These are phyloP conservation scores for Eufriesea mexicana DNA, from an alignment of 1,140 invertebrate genomes.

Conservation along the genomic window DNA sequence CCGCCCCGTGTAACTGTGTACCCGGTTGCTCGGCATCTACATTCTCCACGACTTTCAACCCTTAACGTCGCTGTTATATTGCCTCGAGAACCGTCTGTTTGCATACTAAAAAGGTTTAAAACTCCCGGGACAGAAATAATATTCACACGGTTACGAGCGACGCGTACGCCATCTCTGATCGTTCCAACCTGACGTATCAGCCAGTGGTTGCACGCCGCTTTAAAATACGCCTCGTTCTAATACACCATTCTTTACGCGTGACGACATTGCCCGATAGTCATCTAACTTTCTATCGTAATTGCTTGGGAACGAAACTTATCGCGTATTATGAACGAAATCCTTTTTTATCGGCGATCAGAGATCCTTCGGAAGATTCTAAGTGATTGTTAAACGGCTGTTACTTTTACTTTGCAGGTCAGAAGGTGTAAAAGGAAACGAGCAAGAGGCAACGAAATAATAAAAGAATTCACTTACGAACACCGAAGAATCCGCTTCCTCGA, in stretches of 20 bases:
- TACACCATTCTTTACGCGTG: not conserved
- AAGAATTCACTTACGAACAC: not conserved
- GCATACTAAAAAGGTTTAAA: slow-evolving; percentile 79
- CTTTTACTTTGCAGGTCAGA: not conserved
- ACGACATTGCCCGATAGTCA: not conserved
- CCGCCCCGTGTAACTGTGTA: slow-evolving; percentile 47
- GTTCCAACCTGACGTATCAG: slow-evolving; percentile 33
- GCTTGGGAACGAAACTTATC: not conserved
- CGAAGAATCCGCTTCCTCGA: not conserved
- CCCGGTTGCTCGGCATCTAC: slow-evolving; percentile 16
- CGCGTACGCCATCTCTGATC: slow-evolving; percentile 31
- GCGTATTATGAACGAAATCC: too few species aligned
- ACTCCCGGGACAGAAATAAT: slow-evolving; percentile 75
- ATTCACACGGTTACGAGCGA: slow-evolving; percentile 64
- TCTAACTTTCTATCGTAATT: not conserved
- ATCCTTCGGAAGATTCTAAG: not conserved
- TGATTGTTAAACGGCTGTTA: not conserved
- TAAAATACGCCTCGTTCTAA: not conserved
- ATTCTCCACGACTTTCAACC: slow-evolving; percentile 51
- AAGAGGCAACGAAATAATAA: not conserved
- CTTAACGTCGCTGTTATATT: slow-evolving; percentile 68
- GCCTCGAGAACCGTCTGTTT: slow-evolving; percentile 75
- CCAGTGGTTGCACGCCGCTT: slow-evolving; percentile 7
- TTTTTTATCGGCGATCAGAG: too few species aligned
- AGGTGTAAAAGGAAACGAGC: not conserved